Evolutionary conservation across 2,113 vertebrate genomes (phyloP), one percentile per base, ranked within the genome.

Genomic region (Tricholaema leucomelas): DNA sequence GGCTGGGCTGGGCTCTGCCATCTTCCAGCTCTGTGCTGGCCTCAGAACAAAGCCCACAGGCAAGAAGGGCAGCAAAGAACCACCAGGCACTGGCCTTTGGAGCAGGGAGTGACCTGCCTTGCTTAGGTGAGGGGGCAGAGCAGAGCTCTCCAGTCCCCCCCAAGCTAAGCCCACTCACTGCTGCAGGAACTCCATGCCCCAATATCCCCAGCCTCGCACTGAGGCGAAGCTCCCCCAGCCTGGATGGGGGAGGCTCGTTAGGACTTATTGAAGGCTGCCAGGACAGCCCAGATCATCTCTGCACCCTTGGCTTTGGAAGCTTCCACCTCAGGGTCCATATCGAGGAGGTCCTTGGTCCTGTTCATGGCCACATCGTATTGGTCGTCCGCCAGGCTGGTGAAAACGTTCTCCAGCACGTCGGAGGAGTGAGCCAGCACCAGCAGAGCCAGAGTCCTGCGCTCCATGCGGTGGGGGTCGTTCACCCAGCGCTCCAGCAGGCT

Each of bases 211-310:
- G 52, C 66, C 59, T 28, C 3, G 0, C 1, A 1, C 10, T 1
- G 1, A 67, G 58, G 9, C 31, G 5, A 60, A 28, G 42, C 21
- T 59, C 38, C 30, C 35, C 40, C 4, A 7, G 12, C 23, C 23
- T 17, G 6, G 7, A 28, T 7, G 25, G 71, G 25, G 71, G 20
- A 23, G 31, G 56, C 35, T 76, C 73, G 67, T 92, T 97, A 98
- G 80, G 97, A 97, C 90, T 97, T 98, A 76, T 98, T 98, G 77
- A 98, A 98, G 30, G 98, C 98, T 1, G 98, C 98, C 97, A 98
- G 76, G 8, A 98, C 98, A 0, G 98, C 98, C 98, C 98, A 98
- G 93, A 98, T 98, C 98, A 98, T 98, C 94, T 98, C 98, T 0
- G 92, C 61, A 25, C 95, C 95, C 23, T 14, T 91, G 24, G 86